Evolutionary conservation across 2,113 vertebrate genomes (phyloP).

Genomic region (Ovibos moschatus): DNA sequence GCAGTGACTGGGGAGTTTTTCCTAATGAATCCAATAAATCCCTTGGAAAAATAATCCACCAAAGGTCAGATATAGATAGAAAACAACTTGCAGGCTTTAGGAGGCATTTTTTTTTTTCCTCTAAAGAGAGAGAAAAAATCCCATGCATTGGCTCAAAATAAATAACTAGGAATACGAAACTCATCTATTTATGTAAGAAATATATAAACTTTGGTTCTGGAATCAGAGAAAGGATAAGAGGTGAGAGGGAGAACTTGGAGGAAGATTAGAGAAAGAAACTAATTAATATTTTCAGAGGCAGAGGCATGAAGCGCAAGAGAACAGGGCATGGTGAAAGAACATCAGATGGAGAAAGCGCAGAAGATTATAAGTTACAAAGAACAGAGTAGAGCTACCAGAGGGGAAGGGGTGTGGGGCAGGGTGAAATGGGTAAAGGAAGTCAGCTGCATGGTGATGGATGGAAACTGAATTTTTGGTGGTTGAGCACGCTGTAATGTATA

Average conservation of each 20-base stretch:
- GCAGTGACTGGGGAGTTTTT: background rate
- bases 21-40: conserved; percentile 45
- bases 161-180: background rate
- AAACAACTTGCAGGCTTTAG: background rate
- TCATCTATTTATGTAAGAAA: background rate
- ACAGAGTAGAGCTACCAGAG: background rate
- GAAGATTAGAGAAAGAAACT: background rate
- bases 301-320: background rate
- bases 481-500: background rate
- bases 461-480: background rate
- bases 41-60: conserved; percentile 27
- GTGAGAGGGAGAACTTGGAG: background rate
- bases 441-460: background rate
- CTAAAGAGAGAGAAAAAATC: background rate
- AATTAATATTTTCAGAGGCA: background rate
- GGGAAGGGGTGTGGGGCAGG: background rate
- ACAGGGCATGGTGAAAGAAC: background rate
- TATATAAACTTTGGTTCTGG: background rate
- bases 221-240: background rate
- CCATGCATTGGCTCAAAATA: background rate
- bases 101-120: background rate
- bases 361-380: background rate
- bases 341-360: accelerated
- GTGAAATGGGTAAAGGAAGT: background rate
- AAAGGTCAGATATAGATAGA: background rate